Base-by-base conservation (phyloP, 1,140 invertebrate species). In the Trichonephila clavata region DNA sequence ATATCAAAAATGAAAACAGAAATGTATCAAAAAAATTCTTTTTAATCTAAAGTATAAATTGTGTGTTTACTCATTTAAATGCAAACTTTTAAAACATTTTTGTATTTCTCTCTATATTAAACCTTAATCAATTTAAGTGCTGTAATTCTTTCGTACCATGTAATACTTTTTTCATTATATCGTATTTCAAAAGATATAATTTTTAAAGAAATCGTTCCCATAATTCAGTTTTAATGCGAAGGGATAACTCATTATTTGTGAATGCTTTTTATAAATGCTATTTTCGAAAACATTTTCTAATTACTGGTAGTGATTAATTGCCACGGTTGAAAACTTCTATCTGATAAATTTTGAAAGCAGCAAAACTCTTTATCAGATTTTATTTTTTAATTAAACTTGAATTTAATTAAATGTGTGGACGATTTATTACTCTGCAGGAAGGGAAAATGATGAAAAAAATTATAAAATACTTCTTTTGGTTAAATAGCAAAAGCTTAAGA, bases 281-380 rank as follows among this genome's bases (percentile, higher is more conserved):
- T 83, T 83, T 83, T 39, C 81, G n/a, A 18, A 57, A 83, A 83
- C 81, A 83, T 83, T 83, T 83, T 83, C 81, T 83, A 83, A 83
- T 83, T 83, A 83, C 81, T 83, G 57, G 13, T 43, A 57, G 20
- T 83, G 81, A 83, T 83, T 83, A 57, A 83, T 83, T 18, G 50
- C 81, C 24, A 57, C 13, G 24, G 81, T 24, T 7, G 7, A 21
- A 83, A 83, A 83, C 81, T 83, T 83, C 50, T 57, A 83, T 83
- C 81, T 57, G 81, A 83, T 83, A 83, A 83, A 83, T 57, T 14
- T 83, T 57, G 50, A 77, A 83, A 24, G 43, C 81, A 57, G 27
- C 14, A 21, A 59, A 83, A 83, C 81, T 59, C 43, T 57, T 83
- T 83, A 83, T 59, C 81, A 83, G 81, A 83, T 83, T 83, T 83